phyloP scores from a whole-genome alignment of 2,113 vertebrate species.

The Carettochelys insculpta region DNA sequence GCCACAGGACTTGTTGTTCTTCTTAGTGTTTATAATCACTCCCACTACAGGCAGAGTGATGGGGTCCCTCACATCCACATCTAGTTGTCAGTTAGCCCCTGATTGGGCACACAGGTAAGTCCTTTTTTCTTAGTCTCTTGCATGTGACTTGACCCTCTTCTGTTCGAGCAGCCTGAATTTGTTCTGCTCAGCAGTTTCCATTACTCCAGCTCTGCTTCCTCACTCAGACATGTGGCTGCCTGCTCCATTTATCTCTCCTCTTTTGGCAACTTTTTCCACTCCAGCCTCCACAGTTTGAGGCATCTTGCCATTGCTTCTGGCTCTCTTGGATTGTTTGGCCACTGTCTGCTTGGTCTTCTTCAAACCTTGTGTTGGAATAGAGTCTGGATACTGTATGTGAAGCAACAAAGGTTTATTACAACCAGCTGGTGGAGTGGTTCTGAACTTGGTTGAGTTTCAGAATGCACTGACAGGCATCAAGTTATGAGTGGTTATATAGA shows the following conservation, averaged over 20 bases:
- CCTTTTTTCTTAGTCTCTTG: background rate
- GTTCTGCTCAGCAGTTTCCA: background rate
- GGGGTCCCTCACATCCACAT: background rate
- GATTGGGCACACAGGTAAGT: background rate
- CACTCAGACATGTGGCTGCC: background rate
- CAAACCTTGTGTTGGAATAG: background rate
- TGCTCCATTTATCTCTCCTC: background rate
- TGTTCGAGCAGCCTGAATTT: background rate
- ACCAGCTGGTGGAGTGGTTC: too few relatives aligned
- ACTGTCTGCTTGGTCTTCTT: background rate
- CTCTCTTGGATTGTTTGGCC: background rate
- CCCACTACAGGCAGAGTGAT: background rate
- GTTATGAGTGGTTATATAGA: too few relatives aligned
- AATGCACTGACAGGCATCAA: too few relatives aligned
- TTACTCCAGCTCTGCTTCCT: background rate
- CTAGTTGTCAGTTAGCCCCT: background rate
- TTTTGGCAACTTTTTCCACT: background rate
- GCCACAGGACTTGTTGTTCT: too few relatives aligned
- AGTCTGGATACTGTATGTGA: too few relatives aligned
- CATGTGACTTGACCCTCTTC: background rate
- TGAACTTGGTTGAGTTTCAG: too few relatives aligned
- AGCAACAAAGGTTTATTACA: too few relatives aligned
- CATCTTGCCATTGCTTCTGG: background rate
- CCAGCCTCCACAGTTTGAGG: background rate
- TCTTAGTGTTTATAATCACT: background rate